A percentile compares a stretch with the other conserved stretches of the same genome.
phyloP scores from a whole-genome alignment of 2,113 vertebrate species.

The Prunella fulvescens region DNA sequence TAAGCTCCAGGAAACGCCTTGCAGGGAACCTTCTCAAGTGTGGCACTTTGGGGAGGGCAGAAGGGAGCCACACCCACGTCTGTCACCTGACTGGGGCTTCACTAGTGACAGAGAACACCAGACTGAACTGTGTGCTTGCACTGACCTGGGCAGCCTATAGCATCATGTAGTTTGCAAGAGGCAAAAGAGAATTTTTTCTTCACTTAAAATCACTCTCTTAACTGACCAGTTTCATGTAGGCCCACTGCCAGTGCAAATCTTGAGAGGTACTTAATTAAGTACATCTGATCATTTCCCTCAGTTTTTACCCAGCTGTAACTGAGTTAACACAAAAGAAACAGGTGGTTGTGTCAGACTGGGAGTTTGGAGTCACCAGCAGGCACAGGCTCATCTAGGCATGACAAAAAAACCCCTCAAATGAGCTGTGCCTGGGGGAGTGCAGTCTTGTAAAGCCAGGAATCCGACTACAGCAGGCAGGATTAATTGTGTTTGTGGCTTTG shows the following conservation, averaged over 20 bases:
- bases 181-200: background rate
- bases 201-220: background rate
- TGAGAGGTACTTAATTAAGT: background rate
- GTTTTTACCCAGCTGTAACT: background rate
- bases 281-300: background rate
- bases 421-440: background rate
- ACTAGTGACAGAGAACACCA: background rate
- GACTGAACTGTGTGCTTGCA: background rate
- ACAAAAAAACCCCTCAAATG: background rate
- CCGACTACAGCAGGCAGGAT: rapidly evolving
- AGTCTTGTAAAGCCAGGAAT: background rate
- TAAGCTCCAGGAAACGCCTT: background rate
- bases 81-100: background rate
- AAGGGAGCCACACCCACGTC: background rate
- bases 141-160: background rate
- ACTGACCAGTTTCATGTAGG: background rate
- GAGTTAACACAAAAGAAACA: background rate
- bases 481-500: background rate
- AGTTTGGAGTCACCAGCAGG: background rate
- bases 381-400: background rate
- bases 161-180: background rate
- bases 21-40: background rate
- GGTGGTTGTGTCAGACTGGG: background rate
- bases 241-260: background rate
- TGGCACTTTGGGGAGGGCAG: background rate